These are phyloP conservation scores for Orius laevigatus DNA, from an alignment of 1,140 invertebrate genomes.

Conservation along the genomic window DNA sequence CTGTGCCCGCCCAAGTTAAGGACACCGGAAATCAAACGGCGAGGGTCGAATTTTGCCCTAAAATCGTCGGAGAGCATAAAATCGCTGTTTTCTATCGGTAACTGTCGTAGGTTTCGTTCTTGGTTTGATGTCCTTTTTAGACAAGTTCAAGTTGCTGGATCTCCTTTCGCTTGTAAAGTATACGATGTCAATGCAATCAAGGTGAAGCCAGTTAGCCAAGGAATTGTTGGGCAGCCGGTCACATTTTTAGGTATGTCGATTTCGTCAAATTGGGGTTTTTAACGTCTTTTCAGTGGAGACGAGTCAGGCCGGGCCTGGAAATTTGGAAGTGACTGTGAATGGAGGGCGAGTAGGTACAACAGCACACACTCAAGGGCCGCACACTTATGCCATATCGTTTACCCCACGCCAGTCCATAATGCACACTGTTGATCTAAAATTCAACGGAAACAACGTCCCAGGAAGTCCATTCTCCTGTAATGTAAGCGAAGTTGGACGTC, in stretches of 20 bases:
- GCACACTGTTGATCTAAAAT: constrained; percentile 85
- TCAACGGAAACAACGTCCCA: constrained; percentile 90
- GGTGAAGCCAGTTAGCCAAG: constrained; percentile 79
- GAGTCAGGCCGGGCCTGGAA: constrained; percentile 87
- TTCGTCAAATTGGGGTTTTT: neutral
- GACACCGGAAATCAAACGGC: constrained; percentile 51
- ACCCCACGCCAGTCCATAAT: constrained; percentile 74
- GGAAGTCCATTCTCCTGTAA: constrained; percentile 56
- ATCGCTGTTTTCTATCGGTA: constrained; percentile 68
- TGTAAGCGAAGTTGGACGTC: constrained; percentile 53
- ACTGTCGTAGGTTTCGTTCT: constrained; percentile 52
- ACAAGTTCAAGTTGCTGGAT: constrained; percentile 61
- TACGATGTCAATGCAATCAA: constrained; percentile 89
- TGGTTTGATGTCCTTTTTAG: constrained; percentile 19
- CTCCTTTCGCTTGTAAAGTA: constrained; percentile 84
- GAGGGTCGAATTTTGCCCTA: constrained; percentile 71
- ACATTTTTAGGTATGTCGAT: constrained; percentile 74
- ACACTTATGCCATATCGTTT: constrained; percentile 94
- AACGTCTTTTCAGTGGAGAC: constrained; percentile 64
- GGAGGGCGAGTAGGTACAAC: constrained; percentile 89
- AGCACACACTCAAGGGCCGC: constrained; percentile 83
- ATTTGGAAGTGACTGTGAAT: constrained; percentile 93
- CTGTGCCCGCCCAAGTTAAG: constrained; percentile 72
- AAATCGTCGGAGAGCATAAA: constrained; percentile 75
- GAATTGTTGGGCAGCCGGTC: constrained; percentile 81